phyloP scores from a whole-genome alignment of 2,113 vertebrate genomes.

The Athene cunicularia region DNA sequence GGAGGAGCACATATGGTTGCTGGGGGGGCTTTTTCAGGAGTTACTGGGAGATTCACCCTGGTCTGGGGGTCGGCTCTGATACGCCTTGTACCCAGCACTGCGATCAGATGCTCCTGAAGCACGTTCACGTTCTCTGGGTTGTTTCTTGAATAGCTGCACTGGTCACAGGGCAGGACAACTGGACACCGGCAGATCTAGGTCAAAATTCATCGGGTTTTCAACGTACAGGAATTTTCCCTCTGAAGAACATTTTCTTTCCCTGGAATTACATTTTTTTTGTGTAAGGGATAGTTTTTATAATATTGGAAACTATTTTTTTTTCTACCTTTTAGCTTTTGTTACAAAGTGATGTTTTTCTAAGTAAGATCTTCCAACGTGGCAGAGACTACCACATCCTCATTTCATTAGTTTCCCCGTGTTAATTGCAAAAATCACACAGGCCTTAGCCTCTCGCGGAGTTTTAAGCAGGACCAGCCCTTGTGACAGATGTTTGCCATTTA shows the following conservation, averaged over 20 bases:
- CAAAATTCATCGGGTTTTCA: not conserved
- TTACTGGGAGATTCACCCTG: too few relatives aligned
- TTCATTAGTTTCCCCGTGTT: not conserved
- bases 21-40: too few relatives aligned
- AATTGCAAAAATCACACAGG: accelerated
- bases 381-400: not conserved
- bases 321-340: not conserved
- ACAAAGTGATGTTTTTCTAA: not conserved
- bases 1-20: not conserved
- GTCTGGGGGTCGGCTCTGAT: not conserved
- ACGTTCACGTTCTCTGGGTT: too few relatives aligned
- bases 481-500: not conserved
- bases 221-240: not conserved
- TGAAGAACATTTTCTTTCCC: not conserved
- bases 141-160: not conserved
- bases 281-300: not conserved
- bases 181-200: accelerated
- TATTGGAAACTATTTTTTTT: not conserved
- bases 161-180: not conserved
- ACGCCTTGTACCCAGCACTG: accelerated
- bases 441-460: too few relatives aligned
- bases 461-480: not conserved
- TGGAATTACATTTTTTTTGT: not conserved
- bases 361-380: not conserved
- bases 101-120: not conserved